These are phyloP conservation scores for Manis crassicaudata DNA, from an alignment of 2,797 vertebrate genomes.

Conservation along the genomic window DNA sequence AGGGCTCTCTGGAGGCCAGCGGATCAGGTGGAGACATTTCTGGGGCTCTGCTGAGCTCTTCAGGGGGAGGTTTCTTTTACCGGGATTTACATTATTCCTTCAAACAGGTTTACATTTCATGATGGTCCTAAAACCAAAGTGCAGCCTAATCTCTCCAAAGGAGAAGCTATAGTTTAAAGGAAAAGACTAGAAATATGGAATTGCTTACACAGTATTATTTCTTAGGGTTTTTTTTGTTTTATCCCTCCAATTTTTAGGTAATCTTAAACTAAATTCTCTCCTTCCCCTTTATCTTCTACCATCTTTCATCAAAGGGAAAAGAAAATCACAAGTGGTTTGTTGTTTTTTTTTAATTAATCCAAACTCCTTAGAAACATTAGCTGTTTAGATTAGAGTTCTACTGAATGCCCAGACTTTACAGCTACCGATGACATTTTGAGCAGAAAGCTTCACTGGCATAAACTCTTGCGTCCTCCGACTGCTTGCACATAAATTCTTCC, in stretches of 20 bases:
- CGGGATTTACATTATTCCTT: not conserved
- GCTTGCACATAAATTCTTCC: not conserved
- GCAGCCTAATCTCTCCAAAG: not conserved
- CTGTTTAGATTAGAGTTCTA: not conserved
- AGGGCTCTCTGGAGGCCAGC: not conserved
- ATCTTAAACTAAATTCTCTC: not conserved
- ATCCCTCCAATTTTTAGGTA: not conserved
- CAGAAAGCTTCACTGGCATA: not conserved
- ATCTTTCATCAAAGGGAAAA: not conserved
- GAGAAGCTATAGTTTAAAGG: not conserved
- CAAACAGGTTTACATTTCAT: not conserved
- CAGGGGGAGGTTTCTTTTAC: not conserved
- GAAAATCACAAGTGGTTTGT: not conserved
- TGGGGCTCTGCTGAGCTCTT: not conserved
- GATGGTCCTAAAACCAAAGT: not conserved
- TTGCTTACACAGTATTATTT: not conserved
- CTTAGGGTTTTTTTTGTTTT: not conserved
- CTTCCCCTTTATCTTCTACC: not conserved
- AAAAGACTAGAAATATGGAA: not conserved
- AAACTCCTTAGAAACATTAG: not conserved
- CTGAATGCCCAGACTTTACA: not conserved
- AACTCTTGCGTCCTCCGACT: not conserved
- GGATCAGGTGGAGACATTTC: not conserved
- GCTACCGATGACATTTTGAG: not conserved
- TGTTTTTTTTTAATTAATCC: not conserved